Conservation (phyloP, 1,140 invertebrate species). For the Saccostrea echinata region DNA sequence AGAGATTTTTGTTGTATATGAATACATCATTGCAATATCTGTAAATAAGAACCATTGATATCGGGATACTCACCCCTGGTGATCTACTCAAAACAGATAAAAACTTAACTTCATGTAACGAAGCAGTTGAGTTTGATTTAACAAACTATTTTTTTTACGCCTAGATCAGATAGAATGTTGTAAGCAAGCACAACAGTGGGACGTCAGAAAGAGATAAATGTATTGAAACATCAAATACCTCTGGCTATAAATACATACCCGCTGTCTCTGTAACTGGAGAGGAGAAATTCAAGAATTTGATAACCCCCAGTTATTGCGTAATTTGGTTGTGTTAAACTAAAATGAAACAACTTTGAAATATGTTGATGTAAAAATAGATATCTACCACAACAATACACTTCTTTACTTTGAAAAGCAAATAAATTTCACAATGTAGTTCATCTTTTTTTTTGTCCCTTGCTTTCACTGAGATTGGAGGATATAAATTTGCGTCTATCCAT, state of each 20-base stretch:
- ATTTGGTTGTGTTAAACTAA: neutral
- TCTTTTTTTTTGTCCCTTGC: too few species aligned
- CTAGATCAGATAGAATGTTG: neutral
- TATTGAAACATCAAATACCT: conserved; percentile 22
- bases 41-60: neutral
- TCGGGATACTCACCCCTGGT: neutral
- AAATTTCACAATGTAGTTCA: too few species aligned
- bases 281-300: conserved; percentile 8
- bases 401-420: too few species aligned
- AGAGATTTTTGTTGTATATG: neutral
- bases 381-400: too few species aligned
- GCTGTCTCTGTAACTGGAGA: neutral
- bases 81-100: neutral
- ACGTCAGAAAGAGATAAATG: neutral
- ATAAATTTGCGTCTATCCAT: too few species aligned
- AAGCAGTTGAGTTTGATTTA: neutral
- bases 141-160: neutral
- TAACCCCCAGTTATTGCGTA: neutral
- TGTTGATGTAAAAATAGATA: neutral
- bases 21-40: neutral
- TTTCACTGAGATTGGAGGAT: too few species aligned
- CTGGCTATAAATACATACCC: neutral
- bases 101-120: neutral
- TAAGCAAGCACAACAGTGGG: neutral
- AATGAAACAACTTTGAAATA: neutral